Base-by-base conservation (phyloP, 2,113 vertebrate genomes). In the Calyptomena viridis region DNA sequence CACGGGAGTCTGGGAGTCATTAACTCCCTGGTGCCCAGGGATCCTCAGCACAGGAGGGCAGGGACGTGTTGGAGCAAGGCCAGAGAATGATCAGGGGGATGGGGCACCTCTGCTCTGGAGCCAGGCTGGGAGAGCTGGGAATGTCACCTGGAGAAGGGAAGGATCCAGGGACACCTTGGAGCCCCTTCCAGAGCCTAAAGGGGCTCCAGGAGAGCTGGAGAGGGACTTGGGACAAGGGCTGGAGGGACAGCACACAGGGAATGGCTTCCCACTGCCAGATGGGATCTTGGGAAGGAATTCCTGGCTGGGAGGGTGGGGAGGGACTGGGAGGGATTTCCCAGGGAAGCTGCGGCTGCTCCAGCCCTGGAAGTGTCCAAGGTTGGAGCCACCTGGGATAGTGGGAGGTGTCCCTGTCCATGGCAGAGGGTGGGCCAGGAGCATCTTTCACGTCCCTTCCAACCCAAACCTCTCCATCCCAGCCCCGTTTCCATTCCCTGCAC, bases 1-100 rank as follows among this genome's bases (percentile, higher is more conserved):
- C 4, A 2, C 0, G 1, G 14, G 30, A 42, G 3, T 10, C 1
- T 20, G 52, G 68, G 52, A 28, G 11, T 44, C 12, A 8, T 4
- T 10, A 3, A 14, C 42, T 19, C 35, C 37, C 12, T 5, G 76
- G 28, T 47, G 56, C 22, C 63, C 55, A 20, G 28, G 14, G 15
- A 42, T 11, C 20, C 42, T 46, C 73, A 44, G 46, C 37, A 52
- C 55, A 28, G 30, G 11, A 49, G 27, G 44, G 5, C 42, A 58
- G 12, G 67, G 59, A 58, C 8, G 11, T 2, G 4, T 5, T 42
- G 40, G 40, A 20, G 1, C 0, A n/a, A 37, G 25, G 5, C 7
- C 42, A 73, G 58, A 47, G 1, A 12, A 37, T 27, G 59, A 58
- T 40, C 2, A 39, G 12, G 55, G 49, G 30, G 13, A 59, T 49